Conservation (phyloP, 2,113 vertebrate genomes). For the Sterrhoptilus dennistouni region DNA sequence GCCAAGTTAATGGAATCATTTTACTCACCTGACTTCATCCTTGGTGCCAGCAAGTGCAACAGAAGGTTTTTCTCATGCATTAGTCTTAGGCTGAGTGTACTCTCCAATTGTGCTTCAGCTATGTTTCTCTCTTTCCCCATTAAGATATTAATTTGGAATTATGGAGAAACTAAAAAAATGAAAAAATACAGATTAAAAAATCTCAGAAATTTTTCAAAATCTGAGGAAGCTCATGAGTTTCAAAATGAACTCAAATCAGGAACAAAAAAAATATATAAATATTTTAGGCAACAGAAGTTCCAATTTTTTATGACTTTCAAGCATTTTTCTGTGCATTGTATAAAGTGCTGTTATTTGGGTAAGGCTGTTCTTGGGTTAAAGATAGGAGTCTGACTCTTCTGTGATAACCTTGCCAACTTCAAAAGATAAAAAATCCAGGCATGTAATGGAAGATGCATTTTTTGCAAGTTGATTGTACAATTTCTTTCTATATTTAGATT, state of each 20-base stretch:
- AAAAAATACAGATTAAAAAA: background rate
- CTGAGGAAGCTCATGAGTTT: background rate
- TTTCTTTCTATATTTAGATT: conserved; percentile 71
- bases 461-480: background rate
- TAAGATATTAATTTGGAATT: background rate
- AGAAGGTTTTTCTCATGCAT: background rate
- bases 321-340: background rate
- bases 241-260: background rate
- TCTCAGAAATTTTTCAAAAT: background rate
- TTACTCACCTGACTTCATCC: background rate
- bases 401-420: background rate
- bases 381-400: background rate
- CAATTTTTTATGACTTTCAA: background rate
- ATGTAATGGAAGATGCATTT: background rate
- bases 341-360: background rate
- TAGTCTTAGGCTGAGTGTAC: background rate
- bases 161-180: background rate
- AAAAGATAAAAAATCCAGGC: background rate
- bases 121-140: background rate
- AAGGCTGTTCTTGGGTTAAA: background rate
- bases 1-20: background rate
- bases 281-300: background rate
- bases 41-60: background rate
- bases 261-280: background rate
- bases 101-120: background rate